These are phyloP conservation scores for Psittacula echo DNA, from an alignment of 2,797 vertebrate species.

Conservation along the genomic window DNA sequence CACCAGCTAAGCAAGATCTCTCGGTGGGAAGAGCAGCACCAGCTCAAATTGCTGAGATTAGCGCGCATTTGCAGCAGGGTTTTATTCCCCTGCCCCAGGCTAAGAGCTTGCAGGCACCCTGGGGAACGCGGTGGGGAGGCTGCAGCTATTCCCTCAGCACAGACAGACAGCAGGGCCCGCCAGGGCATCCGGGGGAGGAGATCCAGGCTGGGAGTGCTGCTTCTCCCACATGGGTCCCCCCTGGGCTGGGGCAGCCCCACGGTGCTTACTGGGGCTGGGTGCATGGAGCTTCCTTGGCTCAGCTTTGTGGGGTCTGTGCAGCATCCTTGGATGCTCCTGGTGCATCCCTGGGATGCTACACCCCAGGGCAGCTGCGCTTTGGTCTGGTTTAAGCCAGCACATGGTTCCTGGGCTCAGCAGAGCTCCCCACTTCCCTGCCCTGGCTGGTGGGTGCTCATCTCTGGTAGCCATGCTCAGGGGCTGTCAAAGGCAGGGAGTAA, in stretches of 20 bases:
- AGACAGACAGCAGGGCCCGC: not conserved
- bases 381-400: not conserved
- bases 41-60: not conserved
- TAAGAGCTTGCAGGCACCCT: not conserved
- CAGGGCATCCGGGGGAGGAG: not conserved
- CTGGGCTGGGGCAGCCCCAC: not conserved
- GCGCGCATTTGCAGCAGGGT: not conserved
- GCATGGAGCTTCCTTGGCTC: not conserved
- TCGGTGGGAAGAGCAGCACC: not conserved
- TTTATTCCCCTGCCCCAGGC: not conserved
- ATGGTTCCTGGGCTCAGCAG: not conserved
- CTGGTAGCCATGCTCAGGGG: not conserved
- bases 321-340: not conserved
- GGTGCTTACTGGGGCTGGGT: not conserved
- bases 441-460: not conserved
- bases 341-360: not conserved
- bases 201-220: not conserved
- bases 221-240: not conserved
- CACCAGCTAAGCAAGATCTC: not conserved
- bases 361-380: not conserved
- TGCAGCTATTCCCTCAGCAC: not conserved
- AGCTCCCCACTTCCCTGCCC: not conserved
- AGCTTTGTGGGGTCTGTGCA: not conserved
- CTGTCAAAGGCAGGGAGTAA: not conserved
- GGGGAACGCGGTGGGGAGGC: accelerated